Conservation (phyloP, 2,113 vertebrate genomes). For the Hucho hucho region DNA sequence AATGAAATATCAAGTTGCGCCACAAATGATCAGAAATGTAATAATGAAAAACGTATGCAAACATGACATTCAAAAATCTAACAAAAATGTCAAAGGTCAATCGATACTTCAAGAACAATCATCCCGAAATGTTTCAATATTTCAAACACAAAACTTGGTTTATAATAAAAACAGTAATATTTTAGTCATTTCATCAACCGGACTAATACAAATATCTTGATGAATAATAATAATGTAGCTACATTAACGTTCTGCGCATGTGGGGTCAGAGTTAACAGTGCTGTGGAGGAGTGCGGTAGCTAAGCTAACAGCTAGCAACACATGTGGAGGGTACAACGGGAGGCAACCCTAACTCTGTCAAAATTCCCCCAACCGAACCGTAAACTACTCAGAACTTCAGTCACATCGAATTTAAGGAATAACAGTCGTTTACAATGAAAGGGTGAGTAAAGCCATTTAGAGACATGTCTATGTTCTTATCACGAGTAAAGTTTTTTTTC, state of each 20-base stretch:
- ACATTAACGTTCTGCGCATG: conserved; percentile 25
- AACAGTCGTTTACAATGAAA: conserved; percentile 75
- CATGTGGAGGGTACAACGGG: conserved; percentile 81
- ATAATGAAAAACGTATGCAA: not conserved
- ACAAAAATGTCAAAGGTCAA: not conserved
- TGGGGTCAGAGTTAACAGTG: conserved; percentile 70
- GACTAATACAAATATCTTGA: not conserved
- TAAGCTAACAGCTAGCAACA: conserved; percentile 71
- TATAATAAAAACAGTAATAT: not conserved
- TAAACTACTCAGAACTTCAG: conserved; percentile 55
- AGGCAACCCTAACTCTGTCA: conserved; percentile 68
- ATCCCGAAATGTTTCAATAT: not conserved
- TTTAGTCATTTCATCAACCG: not conserved
- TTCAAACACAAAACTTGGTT: not conserved
- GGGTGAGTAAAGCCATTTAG: conserved; percentile 72
- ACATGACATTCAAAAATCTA: not conserved
- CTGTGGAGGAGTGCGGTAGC: conserved; percentile 64
- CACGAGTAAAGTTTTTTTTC: conserved; percentile 68
- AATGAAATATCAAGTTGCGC: not conserved
- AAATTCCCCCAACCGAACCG: conserved; percentile 49
- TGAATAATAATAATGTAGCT: not conserved
- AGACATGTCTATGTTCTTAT: conserved; percentile 48
- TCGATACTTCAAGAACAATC: not conserved
- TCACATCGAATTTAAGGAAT: conserved; percentile 55
- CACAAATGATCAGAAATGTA: not conserved